These are phyloP conservation scores for Cerastis rubricosa DNA, from an alignment of 2,888 invertebrate genomes.

Conservation along the genomic window DNA sequence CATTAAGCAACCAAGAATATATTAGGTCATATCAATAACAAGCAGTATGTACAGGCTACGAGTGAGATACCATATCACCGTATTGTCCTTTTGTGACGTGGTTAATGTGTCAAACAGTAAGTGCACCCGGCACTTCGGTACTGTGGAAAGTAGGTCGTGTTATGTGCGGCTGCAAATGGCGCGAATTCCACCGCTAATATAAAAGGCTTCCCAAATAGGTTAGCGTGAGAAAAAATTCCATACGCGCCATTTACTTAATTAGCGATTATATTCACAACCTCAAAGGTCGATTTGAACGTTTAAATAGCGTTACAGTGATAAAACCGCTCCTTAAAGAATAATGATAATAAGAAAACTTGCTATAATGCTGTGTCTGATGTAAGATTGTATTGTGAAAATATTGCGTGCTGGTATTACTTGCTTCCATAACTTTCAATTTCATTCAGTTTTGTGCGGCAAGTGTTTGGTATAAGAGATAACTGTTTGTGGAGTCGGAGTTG, in stretches of 20 bases:
- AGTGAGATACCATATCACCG: conserved; percentile 41
- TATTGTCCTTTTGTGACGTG: conserved; percentile 53
- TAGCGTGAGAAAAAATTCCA: conserved; percentile 68
- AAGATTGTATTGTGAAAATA: conserved; percentile 65
- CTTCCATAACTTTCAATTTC: conserved; percentile 65
- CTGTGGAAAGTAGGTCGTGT: conserved; percentile 85
- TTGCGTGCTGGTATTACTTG: conserved; percentile 65
- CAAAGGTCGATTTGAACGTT: conserved; percentile 25
- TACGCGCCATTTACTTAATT: conserved; percentile 62
- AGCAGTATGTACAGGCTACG: not conserved
- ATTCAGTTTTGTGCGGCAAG: conserved; percentile 57
- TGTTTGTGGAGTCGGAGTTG: conserved; percentile 43
- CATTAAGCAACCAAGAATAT: conserved; percentile 23
- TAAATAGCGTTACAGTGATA: conserved; percentile 32
- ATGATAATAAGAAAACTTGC: conserved; percentile 25
- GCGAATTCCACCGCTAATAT: conserved; percentile 77
- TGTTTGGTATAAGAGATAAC: conserved; percentile 38
- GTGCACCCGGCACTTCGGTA: conserved; percentile 65
- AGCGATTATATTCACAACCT: conserved; percentile 46
- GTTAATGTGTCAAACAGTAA: conserved; percentile 65
- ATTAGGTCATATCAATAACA: conserved; percentile 39
- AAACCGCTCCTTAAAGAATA: conserved; percentile 51
- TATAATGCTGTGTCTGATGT: conserved; percentile 53
- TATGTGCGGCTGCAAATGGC: conserved; percentile 75
- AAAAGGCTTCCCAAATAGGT: conserved; percentile 73